phyloP scores from a whole-genome alignment of 2,797 vertebrate genomes.

The Enteromius unitaeniatus region DNA sequence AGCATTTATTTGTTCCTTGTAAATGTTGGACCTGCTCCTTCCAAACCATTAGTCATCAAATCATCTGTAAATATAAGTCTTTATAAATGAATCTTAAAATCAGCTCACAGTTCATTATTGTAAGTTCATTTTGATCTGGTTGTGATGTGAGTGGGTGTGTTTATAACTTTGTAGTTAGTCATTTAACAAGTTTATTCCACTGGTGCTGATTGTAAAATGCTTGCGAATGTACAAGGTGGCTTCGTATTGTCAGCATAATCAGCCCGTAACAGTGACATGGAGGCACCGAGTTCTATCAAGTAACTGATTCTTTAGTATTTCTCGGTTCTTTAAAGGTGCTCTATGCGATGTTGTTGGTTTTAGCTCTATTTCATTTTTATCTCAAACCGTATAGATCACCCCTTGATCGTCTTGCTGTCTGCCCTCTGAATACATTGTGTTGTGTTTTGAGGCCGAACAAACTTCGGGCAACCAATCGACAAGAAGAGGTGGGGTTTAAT shows the following conservation, averaged over 20 bases:
- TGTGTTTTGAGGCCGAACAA: too few relatives aligned
- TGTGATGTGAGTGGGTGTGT: background rate
- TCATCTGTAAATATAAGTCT: background rate
- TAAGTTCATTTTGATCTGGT: background rate
- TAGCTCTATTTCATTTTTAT: too few relatives aligned
- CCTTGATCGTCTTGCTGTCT: too few relatives aligned
- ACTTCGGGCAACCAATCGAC: too few relatives aligned
- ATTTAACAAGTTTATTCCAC: conserved; percentile 15
- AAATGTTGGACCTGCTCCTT: background rate
- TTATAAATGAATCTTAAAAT: background rate
- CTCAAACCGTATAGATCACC: too few relatives aligned
- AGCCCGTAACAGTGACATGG: background rate
- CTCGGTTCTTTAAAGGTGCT: background rate
- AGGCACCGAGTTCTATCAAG: background rate
- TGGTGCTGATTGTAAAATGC: background rate
- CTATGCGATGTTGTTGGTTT: too few relatives aligned
- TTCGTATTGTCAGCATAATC: background rate
- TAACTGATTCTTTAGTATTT: background rate
- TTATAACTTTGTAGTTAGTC: background rate
- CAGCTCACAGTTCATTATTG: background rate
- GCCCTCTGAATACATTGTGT: too few relatives aligned
- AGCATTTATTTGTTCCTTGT: background rate
- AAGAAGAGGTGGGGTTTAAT: too few relatives aligned
- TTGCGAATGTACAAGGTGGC: background rate
- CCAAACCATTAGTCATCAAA: background rate